These are phyloP conservation scores for Episyrphus balteatus DNA, from an alignment of 1,140 invertebrate genomes.

Conservation along the genomic window DNA sequence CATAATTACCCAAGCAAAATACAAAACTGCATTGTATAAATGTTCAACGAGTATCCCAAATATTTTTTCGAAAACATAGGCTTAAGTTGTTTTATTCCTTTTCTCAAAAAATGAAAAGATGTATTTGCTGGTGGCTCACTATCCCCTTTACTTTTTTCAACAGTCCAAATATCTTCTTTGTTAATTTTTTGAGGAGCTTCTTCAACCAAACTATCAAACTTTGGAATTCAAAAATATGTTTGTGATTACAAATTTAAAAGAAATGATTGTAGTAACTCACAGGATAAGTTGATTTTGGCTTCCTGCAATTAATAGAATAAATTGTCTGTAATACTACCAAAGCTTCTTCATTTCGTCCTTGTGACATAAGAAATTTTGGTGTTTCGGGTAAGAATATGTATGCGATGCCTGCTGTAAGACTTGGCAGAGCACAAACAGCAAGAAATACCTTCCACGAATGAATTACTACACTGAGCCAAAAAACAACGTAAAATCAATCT, in stretches of 20 bases:
- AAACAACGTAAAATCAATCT: too few relatives aligned
- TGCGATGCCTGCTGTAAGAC: slow-evolving; percentile 47
- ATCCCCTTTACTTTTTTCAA: slow-evolving; percentile 4
- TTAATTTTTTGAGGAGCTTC: slow-evolving; percentile 11
- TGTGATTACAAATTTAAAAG: too few relatives aligned
- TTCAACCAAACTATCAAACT: slow-evolving; percentile 14
- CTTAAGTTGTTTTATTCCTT: slow-evolving; percentile 15
- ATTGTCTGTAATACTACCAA: slow-evolving; percentile 21
- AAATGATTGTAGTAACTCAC: slow-evolving; percentile 35
- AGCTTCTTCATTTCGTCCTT: slow-evolving; percentile 57
- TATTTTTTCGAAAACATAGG: slow-evolving; percentile 21
- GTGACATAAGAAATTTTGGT: slow-evolving; percentile 69
- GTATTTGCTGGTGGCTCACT: neutral
- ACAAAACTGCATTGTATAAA: slow-evolving; percentile 23
- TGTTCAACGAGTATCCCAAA: slow-evolving; percentile 11
- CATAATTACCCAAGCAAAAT: slow-evolving; percentile 5
- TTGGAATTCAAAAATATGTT: neutral
- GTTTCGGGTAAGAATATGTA: slow-evolving; percentile 65
- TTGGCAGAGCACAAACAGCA: slow-evolving; percentile 50
- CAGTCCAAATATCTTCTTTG: slow-evolving; percentile 8
- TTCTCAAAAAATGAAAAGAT: neutral
- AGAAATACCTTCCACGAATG: slow-evolving; percentile 70
- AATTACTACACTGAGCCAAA: slow-evolving; percentile 54
- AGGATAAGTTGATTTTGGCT: slow-evolving; percentile 48
- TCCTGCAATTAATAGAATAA: slow-evolving; percentile 45